These are phyloP conservation scores for Hemiscyllium ocellatum DNA, from an alignment of 2,113 vertebrate genomes.

Conservation along the genomic window DNA sequence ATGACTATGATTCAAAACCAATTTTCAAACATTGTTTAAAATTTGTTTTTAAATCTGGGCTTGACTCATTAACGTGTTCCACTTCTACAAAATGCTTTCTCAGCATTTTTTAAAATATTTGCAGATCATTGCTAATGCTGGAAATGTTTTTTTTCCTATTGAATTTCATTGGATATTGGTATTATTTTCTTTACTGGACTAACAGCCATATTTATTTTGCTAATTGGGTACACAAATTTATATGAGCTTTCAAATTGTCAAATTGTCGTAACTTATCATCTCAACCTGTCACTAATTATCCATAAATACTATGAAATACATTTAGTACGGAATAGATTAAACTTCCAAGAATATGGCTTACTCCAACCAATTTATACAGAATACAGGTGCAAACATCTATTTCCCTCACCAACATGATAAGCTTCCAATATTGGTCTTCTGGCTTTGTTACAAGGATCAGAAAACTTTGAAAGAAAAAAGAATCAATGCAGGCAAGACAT, in stretches of 20 bases:
- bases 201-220: not conserved
- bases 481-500: not conserved
- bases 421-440: not conserved
- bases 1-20: not conserved
- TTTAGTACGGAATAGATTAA: not conserved
- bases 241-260: not conserved
- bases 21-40: not conserved
- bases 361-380: not conserved
- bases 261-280: not conserved
- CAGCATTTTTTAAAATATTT: not conserved
- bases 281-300: not conserved
- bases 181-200: not conserved
- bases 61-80: not conserved
- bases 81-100: not conserved
- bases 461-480: not conserved
- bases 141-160: not conserved
- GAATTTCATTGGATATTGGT: not conserved
- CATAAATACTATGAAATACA: not conserved
- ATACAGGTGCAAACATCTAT: not conserved
- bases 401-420: not conserved
- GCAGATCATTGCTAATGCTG: not conserved
- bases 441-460: not conserved
- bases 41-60: not conserved
- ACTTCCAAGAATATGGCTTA: not conserved
- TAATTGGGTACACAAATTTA: not conserved